Percentiles rank a stretch among this genome's conserved stretches.
These are phyloP conservation scores for Agrilus cyanescens DNA, from an alignment of 2,888 invertebrate genomes.

Conservation along the genomic window DNA sequence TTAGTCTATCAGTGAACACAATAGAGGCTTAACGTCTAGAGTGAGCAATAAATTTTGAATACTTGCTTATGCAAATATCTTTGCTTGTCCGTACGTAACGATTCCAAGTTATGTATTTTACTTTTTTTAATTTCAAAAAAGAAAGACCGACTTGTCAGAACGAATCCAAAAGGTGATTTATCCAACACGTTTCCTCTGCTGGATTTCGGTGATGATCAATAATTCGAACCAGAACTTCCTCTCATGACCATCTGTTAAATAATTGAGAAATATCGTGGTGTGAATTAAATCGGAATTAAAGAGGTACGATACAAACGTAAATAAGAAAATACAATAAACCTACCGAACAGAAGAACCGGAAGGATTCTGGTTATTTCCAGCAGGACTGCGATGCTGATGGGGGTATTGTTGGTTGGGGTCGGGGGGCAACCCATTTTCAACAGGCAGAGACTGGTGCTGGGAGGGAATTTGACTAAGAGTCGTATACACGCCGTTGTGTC, in stretches of 20 bases:
- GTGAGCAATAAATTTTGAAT: too few species aligned
- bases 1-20: too few species aligned
- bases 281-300: too few species aligned
- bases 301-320: too few species aligned
- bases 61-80: too few species aligned
- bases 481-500: slow-evolving; percentile 25
- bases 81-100: not conserved
- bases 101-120: not conserved
- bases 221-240: not conserved
- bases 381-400: slow-evolving; percentile 28
- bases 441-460: slow-evolving; percentile 14
- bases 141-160: too few species aligned
- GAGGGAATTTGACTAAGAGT: slow-evolving; percentile 23
- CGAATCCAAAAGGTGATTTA: too few species aligned
- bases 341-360: slow-evolving; percentile 36
- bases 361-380: slow-evolving; percentile 26
- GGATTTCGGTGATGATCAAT: not conserved
- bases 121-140: too few species aligned
- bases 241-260: not conserved
- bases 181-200: not conserved
- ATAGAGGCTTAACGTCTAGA: too few species aligned
- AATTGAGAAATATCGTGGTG: too few species aligned
- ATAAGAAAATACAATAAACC: slow-evolving; percentile 1
- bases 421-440: slow-evolving; percentile 42
- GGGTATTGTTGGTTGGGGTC: slow-evolving; percentile 35